Evolutionary conservation across 2,888 invertebrate genomes (phyloP).

Genomic region (Plebejus melissa): DNA sequence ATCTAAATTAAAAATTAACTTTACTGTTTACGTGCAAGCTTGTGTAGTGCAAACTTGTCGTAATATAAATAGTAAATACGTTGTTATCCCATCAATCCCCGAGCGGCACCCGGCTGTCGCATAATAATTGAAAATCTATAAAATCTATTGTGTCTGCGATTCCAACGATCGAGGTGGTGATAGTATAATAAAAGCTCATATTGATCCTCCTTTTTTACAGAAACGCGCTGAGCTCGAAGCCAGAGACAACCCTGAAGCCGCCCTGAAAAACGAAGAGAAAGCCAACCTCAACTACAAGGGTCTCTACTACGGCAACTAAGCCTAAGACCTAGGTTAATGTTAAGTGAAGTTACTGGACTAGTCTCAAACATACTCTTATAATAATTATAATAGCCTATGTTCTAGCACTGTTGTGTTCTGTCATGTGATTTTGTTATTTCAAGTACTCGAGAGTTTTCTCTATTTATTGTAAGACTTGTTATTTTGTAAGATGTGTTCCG

Average conservation of each 20-base stretch:
- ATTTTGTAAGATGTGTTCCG: slow-evolving; percentile 23
- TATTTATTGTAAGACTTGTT: slow-evolving; percentile 22
- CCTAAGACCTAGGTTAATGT: slow-evolving; percentile 34
- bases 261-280: slow-evolving; percentile 60
- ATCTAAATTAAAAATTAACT: too few relatives aligned
- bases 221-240: slow-evolving; percentile 79
- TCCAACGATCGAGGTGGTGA: too few relatives aligned
- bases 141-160: too few relatives aligned
- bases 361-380: slow-evolving; percentile 21
- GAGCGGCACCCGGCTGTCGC: too few relatives aligned
- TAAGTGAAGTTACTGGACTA: slow-evolving; percentile 29
- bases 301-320: slow-evolving; percentile 76
- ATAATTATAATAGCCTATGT: slow-evolving; percentile 8
- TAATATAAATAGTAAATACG: neutral
- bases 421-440: slow-evolving; percentile 21
- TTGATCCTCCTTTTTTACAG: slow-evolving; percentile 56
- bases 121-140: too few relatives aligned
- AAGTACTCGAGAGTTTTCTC: slow-evolving; percentile 16
- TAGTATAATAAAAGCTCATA: neutral
- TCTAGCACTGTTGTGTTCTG: neutral
- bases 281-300: slow-evolving; percentile 81
- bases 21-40: too few relatives aligned
- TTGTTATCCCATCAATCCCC: too few relatives aligned
- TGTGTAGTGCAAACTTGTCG: too few relatives aligned
- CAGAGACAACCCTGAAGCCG: slow-evolving; percentile 74